phyloP scores from a whole-genome alignment of 2,888 invertebrate genomes.

The Gortyna flavago region DNA sequence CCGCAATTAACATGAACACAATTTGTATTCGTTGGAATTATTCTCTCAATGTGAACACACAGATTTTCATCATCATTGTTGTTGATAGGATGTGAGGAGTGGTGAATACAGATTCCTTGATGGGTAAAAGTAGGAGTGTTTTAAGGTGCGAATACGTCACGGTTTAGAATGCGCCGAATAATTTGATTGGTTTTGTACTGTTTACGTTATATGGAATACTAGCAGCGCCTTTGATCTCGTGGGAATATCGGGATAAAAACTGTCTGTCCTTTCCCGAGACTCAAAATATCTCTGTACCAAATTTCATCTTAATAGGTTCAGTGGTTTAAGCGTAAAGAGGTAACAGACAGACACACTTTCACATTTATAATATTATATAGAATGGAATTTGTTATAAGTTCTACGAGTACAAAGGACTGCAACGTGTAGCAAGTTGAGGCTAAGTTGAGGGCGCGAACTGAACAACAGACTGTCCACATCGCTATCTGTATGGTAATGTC shows the following conservation, averaged over 20 bases:
- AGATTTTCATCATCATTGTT: slow-evolving; percentile 65
- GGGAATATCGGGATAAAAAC: too few species aligned
- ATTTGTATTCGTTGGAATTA: slow-evolving; percentile 59
- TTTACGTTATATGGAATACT: not conserved
- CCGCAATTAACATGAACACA: slow-evolving; percentile 61
- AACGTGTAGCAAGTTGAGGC: not conserved
- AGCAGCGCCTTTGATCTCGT: too few species aligned
- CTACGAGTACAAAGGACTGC: too few species aligned
- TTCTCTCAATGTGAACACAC: slow-evolving; percentile 49
- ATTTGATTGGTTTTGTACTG: not conserved
- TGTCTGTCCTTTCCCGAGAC: too few species aligned
- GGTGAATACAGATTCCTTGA: not conserved
- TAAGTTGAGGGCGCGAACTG: not conserved
- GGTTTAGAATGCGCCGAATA: slow-evolving; percentile 2
- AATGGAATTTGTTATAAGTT: too few species aligned
- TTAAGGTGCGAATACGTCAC: not conserved
- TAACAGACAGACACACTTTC: too few species aligned
- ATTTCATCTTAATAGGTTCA: too few species aligned
- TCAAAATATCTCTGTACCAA: too few species aligned
- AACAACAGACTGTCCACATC: not conserved
- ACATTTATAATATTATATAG: too few species aligned
- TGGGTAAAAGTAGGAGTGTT: slow-evolving; percentile 8
- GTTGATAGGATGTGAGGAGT: slow-evolving; percentile 42
- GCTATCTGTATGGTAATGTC: too few species aligned
- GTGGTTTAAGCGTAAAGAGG: too few species aligned